These are phyloP conservation scores for Drosophila pallidifrons DNA, from an alignment of 1,140 invertebrate genomes.

Conservation along the genomic window DNA sequence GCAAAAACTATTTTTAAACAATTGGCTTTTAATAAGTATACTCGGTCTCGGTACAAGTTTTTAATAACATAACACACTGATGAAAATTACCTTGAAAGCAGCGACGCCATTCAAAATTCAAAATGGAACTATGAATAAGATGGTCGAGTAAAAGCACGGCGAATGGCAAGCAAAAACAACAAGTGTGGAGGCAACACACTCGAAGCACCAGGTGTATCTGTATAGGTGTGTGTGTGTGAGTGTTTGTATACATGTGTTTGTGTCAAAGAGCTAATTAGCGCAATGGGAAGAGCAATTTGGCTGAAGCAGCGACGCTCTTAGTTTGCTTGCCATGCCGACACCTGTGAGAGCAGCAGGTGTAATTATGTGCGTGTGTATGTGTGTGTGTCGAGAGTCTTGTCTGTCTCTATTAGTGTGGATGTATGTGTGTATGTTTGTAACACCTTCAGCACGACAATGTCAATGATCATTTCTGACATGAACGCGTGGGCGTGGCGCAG, in stretches of 20 bases:
- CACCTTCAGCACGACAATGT: constrained; percentile 82
- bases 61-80: constrained; percentile 51
- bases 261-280: constrained; percentile 55
- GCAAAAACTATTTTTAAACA: constrained; percentile 44
- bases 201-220: constrained; percentile 59
- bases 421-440: constrained; percentile 51
- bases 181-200: constrained; percentile 29
- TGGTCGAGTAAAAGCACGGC: constrained; percentile 23
- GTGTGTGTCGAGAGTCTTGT: background rate
- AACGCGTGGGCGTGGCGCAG: constrained; percentile 62
- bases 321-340: constrained; percentile 38
- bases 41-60: constrained; percentile 14
- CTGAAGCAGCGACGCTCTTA: constrained; percentile 26
- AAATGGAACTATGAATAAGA: constrained; percentile 60
- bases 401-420: background rate
- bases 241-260: constrained; percentile 17
- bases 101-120: constrained; percentile 64
- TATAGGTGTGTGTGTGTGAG: background rate
- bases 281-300: constrained; percentile 49
- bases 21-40: constrained; percentile 37
- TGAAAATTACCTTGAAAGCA: constrained; percentile 75
- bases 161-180: constrained; percentile 40
- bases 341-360: constrained; percentile 51
- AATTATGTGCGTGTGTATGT: constrained; percentile 12
- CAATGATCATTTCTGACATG: constrained; percentile 81